Evolutionary conservation across 2,113 vertebrate species (phyloP), one percentile per base, ranked within the genome.

Genomic region (Castor canadensis): DNA sequence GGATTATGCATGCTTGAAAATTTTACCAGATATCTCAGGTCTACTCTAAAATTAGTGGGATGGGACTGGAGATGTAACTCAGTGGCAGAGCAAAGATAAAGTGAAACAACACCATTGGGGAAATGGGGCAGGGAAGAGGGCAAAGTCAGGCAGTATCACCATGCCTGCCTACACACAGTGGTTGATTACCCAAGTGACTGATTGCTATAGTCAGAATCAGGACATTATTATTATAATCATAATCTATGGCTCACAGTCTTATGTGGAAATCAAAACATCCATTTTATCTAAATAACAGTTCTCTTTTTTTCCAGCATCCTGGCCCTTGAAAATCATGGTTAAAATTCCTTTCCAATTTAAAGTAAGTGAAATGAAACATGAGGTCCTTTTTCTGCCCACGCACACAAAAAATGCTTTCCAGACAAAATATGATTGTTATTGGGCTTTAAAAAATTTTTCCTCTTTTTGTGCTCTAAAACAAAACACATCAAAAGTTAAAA

Each of bases 291-390:
- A 97, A 95, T 67, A 95, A 66, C 75, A 94, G 96, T 94, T 97
- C 79, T 85, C 95, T 54, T 62, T 96, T 83, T 43, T 20, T 3
- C 66, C 73, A 58, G 95, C 92, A 86, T 89, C 32, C 72, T 95
- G 71, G 91, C 43, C 88, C 97, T 97, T 93, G 95, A 97, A 90
- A 97, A 96, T 94, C 96, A 95, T 97, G 97, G 97, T 97, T 96
- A 95, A 97, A 98, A 98, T 96, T 97, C 96, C 89, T 98, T 97
- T 96, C 95, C 89, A 97, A 98, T 95, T 96, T 91, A 95, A 95
- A 95, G 91, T 97, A 97, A 98, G 97, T 95, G 93, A 97, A 98
- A 96, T 96, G 96, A 98, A 98, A 98, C 90, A 96, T 2, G 77
- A 98, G 82, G 92, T 96, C 45, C 38, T 72, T 90, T 94, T 98